Evolutionary conservation across 2,113 vertebrate genomes (phyloP).

Genomic region (Podarcis raffonei): DNA sequence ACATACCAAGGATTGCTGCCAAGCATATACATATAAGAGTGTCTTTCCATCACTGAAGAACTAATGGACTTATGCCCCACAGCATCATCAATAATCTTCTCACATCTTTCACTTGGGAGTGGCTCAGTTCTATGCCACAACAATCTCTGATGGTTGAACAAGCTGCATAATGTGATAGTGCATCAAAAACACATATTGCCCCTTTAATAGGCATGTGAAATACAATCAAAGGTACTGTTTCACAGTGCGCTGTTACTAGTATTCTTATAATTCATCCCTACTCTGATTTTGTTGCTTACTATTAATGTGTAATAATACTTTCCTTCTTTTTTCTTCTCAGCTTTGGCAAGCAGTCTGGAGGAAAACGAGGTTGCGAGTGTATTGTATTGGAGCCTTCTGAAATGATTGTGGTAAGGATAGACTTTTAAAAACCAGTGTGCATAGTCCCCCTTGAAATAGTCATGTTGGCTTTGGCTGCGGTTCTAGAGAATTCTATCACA

Average conservation of each 20-base stretch:
- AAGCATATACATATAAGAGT: too few relatives aligned
- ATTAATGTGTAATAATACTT: slow-evolving; percentile 45
- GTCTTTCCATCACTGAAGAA: too few relatives aligned
- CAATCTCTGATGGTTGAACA: background rate
- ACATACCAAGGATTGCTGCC: too few relatives aligned
- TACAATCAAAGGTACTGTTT: background rate
- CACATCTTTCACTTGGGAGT: too few relatives aligned
- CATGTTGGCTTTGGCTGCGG: background rate
- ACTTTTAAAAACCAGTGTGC: slow-evolving; percentile 4
- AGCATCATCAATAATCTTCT: too few relatives aligned
- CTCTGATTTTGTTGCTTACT: background rate
- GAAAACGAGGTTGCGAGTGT: slow-evolving; percentile 95
- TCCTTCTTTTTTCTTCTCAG: slow-evolving; percentile 72
- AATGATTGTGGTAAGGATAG: slow-evolving; percentile 96
- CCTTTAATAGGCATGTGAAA: background rate
- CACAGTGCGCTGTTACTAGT: background rate
- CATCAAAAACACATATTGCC: background rate
- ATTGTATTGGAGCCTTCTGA: slow-evolving; percentile 96
- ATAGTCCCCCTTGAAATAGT: background rate
- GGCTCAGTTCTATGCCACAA: too few relatives aligned
- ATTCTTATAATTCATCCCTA: background rate
- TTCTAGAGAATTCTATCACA: background rate
- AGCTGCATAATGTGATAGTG: background rate
- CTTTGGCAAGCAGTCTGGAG: slow-evolving; percentile 96
- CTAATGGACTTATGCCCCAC: too few relatives aligned